Percentiles rank a stretch among this genome's conserved stretches.
Evolutionary conservation across 1,140 invertebrate species (phyloP).

Genomic region (Nephotettix cincticeps): DNA sequence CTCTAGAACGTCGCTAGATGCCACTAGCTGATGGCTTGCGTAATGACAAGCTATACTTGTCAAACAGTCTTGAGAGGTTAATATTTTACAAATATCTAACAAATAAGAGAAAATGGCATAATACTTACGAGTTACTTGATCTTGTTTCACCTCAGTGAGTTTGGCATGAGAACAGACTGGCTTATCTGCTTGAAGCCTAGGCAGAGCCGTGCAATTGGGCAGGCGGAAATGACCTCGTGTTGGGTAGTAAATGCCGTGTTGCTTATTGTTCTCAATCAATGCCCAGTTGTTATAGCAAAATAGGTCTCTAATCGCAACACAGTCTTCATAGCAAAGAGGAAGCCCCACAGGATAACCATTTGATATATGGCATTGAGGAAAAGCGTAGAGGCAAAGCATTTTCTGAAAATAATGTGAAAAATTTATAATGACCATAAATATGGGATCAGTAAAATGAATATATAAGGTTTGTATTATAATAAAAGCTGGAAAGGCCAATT

Average conservation of each 20-base stretch:
- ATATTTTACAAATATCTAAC: too few relatives aligned
- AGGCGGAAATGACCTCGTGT: conserved; percentile 84
- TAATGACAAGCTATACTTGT: too few relatives aligned
- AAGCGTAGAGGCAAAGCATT: conserved; percentile 88
- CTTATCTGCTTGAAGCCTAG: conserved; percentile 58
- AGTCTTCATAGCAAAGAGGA: conserved; percentile 89
- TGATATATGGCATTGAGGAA: conserved; percentile 77
- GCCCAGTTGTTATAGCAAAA: conserved; percentile 94
- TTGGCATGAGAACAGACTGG: conserved; percentile 76
- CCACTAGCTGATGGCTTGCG: too few relatives aligned
- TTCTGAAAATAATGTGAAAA: conserved; percentile 60
- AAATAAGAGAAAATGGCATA: too few relatives aligned
- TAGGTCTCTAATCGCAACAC: conserved; percentile 82
- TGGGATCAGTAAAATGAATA: too few relatives aligned
- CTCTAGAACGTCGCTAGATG: too few relatives aligned
- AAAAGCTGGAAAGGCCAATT: too few relatives aligned
- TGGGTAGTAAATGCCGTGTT: conserved; percentile 71
- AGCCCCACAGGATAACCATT: conserved; percentile 56
- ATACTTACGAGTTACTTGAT: conserved; percentile 69
- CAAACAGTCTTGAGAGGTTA: too few relatives aligned
- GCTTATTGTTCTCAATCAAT: conserved; percentile 84
- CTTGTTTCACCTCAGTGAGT: conserved; percentile 75
- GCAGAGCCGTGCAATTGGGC: conserved; percentile 80
- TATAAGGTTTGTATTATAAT: too few relatives aligned
- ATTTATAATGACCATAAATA: too few relatives aligned